Base-by-base conservation (phyloP, 2,888 invertebrate species). In the Dromius quadrimaculatus region DNA sequence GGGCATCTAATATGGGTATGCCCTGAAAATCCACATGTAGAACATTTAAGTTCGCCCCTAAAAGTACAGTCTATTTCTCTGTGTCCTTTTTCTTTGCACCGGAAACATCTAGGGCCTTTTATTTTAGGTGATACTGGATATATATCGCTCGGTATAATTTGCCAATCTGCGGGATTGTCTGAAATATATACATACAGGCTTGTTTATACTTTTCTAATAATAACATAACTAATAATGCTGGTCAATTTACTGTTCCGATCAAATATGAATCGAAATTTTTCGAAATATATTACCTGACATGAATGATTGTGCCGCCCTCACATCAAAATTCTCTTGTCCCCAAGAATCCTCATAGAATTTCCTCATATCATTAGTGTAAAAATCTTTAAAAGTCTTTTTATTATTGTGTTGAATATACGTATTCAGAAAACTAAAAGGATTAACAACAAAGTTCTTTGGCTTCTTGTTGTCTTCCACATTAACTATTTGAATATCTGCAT, bases 301-400 rank as follows among this genome's bases (percentile, higher is more conserved):
- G 6, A 62, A 70, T 0, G 34, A 34, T 9, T 62, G 32, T 13
- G 17, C 62, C 38, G 11, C 22, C n/a, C 36, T 17, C 43, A 70
- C n/a, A 23, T 50, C 50, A 47, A 34, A 62, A 36, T 70, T 50
- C 38, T 70, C 70, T 28, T 70, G 70, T 38, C 70, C 70, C 70
- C 70, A 70, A 8, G 70, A 70, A 15, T 70, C 50, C n/a, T 70
- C 47, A 62, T 70, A 70, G 38, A 70, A 70, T 15, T 45, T 22
- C 1, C n/a, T 36, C 70, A 70, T 62, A 38, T 70, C 62, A 22
- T 20, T 11, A 2, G 70, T 70, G 47, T 47, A 70, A 47, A 23
- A 62, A 62, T 70, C 70, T 22, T 13, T 70, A 36, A 70, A 70
- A 17, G 34, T 13, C 36, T 59, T 59, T 4, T 59, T 59, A 3